phyloP scores from a whole-genome alignment of 2,888 invertebrate species.

The Drosophila birchii region DNA sequence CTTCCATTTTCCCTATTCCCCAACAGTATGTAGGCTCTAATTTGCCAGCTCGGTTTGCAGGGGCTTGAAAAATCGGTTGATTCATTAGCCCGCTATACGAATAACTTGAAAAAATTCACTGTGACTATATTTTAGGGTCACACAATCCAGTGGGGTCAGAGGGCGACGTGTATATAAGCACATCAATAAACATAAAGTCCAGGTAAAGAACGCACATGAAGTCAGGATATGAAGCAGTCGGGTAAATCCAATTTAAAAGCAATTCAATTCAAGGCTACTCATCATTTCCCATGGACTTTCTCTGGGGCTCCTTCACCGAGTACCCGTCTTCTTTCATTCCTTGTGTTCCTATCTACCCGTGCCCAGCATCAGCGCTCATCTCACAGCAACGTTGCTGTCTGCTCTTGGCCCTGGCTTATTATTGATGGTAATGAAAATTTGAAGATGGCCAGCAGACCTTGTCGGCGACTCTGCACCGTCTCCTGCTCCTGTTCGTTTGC shows the following conservation, averaged over 20 bases:
- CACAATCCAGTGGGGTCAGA: background rate
- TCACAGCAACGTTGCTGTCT: background rate
- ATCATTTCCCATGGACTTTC: too few relatives aligned
- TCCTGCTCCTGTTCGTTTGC: constrained; percentile 2
- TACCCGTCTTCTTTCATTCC: background rate
- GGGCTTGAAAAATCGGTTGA: background rate
- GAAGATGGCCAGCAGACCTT: constrained; percentile 61
- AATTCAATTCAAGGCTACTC: constrained; percentile 30
- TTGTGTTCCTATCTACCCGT: background rate
- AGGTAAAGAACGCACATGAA: constrained; percentile 28
- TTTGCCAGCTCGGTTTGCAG: constrained; percentile 2
- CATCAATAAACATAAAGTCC: constrained; percentile 34
- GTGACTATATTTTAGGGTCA: background rate
- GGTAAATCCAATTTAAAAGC: constrained; percentile 34
- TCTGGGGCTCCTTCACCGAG: background rate
- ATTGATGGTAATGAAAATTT: constrained; percentile 73
- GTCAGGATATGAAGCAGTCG: constrained; percentile 9
- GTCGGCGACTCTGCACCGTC: constrained; percentile 6
- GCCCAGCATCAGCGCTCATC: background rate
- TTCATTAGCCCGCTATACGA: constrained; percentile 2
- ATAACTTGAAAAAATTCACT: constrained; percentile 6
- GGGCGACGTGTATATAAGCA: constrained; percentile 3
- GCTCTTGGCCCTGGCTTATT: constrained; percentile 51
- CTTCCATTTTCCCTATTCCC: background rate
- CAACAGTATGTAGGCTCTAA: background rate